These are phyloP conservation scores for Drosophila pectinifera DNA, from an alignment of 1,140 invertebrate species.

Conservation along the genomic window DNA sequence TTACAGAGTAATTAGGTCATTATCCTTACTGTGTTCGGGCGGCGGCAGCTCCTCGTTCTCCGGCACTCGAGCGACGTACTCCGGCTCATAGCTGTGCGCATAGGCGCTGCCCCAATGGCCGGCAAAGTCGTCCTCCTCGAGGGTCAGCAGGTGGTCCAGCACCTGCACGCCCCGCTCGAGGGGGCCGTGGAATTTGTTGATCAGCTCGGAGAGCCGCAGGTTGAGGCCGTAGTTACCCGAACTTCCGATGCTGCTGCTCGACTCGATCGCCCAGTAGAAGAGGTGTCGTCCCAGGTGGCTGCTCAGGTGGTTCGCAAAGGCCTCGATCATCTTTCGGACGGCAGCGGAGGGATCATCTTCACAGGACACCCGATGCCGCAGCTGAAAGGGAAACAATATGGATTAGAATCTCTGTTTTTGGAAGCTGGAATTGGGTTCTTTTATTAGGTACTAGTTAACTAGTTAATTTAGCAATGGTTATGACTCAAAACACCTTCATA, in stretches of 20 bases:
- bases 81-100: slow-evolving; percentile 80
- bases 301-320: slow-evolving; percentile 79
- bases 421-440: neutral
- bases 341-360: slow-evolving; percentile 33
- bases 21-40: slow-evolving; percentile 69
- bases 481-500: too few relatives aligned
- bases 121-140: slow-evolving; percentile 85
- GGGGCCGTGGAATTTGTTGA: slow-evolving; percentile 85
- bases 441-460: too few relatives aligned
- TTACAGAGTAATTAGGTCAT: neutral
- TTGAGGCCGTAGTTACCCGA: slow-evolving; percentile 84
- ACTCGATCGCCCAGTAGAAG: slow-evolving; percentile 85
- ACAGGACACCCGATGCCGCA: slow-evolving; percentile 12
- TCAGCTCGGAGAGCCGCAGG: slow-evolving; percentile 86
- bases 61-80: slow-evolving; percentile 60
- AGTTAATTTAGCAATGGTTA: too few relatives aligned
- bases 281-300: slow-evolving; percentile 85
- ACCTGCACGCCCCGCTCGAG: slow-evolving; percentile 85
- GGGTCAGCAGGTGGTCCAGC: slow-evolving; percentile 85
- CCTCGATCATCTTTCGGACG: slow-evolving; percentile 79
- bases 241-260: slow-evolving; percentile 38
- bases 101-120: slow-evolving; percentile 84
- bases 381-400: slow-evolving; percentile 13
- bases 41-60: slow-evolving; percentile 72
- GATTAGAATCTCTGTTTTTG: neutral